These are phyloP conservation scores for Pitta sordida DNA, from an alignment of 2,113 vertebrate genomes.

Conservation along the genomic window DNA sequence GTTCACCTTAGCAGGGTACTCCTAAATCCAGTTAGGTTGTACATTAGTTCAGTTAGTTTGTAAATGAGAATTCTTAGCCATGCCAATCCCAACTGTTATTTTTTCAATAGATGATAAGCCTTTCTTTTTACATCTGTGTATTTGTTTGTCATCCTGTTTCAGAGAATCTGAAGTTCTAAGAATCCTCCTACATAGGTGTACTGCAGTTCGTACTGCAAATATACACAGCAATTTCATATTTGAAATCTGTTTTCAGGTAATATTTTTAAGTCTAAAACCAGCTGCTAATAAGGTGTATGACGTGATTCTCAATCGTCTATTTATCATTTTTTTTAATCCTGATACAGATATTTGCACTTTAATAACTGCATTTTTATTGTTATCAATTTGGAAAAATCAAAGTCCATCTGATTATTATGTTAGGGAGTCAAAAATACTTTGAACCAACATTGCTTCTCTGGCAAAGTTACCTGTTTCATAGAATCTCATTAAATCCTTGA, in stretches of 20 bases:
- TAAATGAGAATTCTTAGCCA: constrained; percentile 1
- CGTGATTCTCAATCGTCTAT: not conserved
- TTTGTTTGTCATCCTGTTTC: not conserved
- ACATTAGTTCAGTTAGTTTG: constrained; percentile 53
- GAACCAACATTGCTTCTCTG: not conserved
- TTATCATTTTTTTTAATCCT: not conserved
- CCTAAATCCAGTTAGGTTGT: constrained; percentile 64
- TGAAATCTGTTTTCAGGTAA: not conserved
- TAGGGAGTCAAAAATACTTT: not conserved
- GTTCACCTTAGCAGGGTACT: constrained; percentile 70
- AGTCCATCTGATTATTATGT: not conserved
- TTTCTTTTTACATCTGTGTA: not conserved
- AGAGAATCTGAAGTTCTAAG: not conserved
- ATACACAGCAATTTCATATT: not conserved
- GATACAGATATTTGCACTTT: not conserved
- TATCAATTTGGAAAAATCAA: not conserved
- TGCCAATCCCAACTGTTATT: not conserved
- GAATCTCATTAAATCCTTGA: not conserved
- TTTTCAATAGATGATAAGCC: constrained; percentile 6
- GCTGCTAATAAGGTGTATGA: not conserved
- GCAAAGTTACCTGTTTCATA: not conserved
- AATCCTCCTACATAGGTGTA: not conserved
- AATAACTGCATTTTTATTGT: not conserved
- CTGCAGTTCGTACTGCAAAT: not conserved
- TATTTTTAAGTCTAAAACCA: not conserved